Percentiles rank a stretch among this genome's conserved stretches.
phyloP scores from a whole-genome alignment of 2,113 vertebrate species.

The Pagrus major region DNA sequence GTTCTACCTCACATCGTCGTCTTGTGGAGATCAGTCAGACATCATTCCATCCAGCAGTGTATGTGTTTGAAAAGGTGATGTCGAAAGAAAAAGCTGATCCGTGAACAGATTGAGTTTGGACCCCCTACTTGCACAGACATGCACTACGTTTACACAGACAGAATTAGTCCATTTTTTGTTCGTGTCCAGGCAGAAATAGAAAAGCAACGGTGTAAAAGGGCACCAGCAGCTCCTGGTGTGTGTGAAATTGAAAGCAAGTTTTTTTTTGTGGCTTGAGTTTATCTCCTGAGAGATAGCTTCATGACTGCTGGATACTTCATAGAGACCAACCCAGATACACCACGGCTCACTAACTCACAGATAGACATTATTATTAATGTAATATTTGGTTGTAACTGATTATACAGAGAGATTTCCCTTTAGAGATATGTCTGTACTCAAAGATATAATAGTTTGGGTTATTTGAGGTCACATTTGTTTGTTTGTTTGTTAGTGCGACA shows the following conservation, averaged over 20 bases:
- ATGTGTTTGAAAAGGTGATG: background rate
- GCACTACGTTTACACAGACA: background rate
- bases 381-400: background rate
- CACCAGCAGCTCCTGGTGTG: constrained; percentile 2
- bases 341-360: background rate
- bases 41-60: background rate
- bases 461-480: background rate
- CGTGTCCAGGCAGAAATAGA: constrained; percentile 20
- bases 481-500: background rate
- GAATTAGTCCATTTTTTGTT: constrained; percentile 28
- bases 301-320: background rate
- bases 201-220: constrained; percentile 14
- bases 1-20: background rate
- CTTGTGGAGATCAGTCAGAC: background rate
- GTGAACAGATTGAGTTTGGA: background rate
- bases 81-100: background rate
- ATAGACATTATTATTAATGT: background rate
- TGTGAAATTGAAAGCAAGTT: constrained; percentile 34
- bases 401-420: background rate
- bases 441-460: background rate
- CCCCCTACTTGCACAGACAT: background rate
- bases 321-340: background rate
- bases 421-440: background rate
- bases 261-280: constrained; percentile 8
- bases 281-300: background rate